phyloP scores from a whole-genome alignment of 92 coral and sea anemone genomes.

The Siderastrea radians region DNA sequence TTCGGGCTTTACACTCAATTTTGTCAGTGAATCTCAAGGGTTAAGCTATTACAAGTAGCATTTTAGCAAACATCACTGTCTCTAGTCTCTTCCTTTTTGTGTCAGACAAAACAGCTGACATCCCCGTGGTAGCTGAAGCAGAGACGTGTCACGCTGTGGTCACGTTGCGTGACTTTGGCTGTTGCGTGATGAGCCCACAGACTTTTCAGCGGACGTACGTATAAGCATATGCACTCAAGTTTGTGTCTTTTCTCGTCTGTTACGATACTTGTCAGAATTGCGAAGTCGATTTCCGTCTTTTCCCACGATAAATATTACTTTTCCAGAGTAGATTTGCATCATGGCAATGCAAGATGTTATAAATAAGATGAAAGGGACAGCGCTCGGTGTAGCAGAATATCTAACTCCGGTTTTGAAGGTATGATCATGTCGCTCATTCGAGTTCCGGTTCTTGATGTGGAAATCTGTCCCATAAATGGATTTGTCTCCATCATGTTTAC shows the following conservation, averaged over 20 bases:
- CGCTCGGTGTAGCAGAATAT: conserved; percentile 98
- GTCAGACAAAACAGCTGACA: no score
- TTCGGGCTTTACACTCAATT: no score
- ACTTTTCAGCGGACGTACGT: conserved; percentile 29
- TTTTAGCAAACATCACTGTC: no score
- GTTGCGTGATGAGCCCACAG: background rate
- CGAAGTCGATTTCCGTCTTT: background rate
- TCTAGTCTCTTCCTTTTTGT: no score
- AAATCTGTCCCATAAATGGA: background rate
- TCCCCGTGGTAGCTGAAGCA: no score
- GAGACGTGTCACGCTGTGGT: background rate
- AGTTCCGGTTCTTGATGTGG: conserved; percentile 1
- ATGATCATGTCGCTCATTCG: background rate
- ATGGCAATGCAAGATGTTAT: conserved; percentile 99
- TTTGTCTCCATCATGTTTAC: background rate
- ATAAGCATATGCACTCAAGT: conserved; percentile 10
- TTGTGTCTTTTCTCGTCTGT: background rate
- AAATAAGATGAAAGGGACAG: conserved; percentile 97
- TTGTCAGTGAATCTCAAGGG: no score
- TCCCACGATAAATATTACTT: background rate
- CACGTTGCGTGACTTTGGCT: background rate
- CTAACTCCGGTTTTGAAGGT: conserved; percentile 97
- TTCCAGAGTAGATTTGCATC: conserved; percentile 14
- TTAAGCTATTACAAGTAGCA: no score
- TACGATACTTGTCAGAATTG: background rate